Conservation (phyloP, 2,888 invertebrate species). For the Lasioglossum figueresi region DNA sequence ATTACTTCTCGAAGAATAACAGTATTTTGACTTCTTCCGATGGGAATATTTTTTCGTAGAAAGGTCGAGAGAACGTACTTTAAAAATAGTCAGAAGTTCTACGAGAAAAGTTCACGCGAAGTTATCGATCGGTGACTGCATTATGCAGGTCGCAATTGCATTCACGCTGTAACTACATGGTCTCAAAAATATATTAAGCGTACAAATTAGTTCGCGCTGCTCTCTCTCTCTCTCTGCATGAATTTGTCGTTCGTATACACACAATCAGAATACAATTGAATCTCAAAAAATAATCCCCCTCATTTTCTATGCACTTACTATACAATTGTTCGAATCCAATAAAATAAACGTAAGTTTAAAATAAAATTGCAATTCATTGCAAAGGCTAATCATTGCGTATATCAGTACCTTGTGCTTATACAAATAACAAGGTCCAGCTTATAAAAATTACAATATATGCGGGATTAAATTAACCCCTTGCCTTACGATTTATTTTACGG, state of each 20-base stretch:
- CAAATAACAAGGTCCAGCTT: not conserved
- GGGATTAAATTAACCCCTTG: not conserved
- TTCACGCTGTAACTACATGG: not conserved
- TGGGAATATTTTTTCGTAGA: not conserved
- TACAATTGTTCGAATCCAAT: too few relatives aligned
- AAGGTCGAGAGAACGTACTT: not conserved
- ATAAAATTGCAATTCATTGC: not conserved
- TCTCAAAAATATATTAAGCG: not conserved
- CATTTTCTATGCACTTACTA: not conserved
- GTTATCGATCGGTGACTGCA: not conserved
- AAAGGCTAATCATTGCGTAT: too few relatives aligned
- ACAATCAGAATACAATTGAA: not conserved
- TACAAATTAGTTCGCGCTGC: not conserved
- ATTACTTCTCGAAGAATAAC: not conserved
- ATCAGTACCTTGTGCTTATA: not conserved
- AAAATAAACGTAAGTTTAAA: too few relatives aligned
- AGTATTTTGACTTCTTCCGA: slow-evolving; percentile 3
- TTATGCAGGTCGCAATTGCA: slow-evolving; percentile 1
- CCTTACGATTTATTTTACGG: too few relatives aligned
- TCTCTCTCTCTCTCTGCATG: too few relatives aligned
- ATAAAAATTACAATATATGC: not conserved
- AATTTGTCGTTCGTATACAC: not conserved
- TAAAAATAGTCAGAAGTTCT: not conserved
- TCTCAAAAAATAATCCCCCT: not conserved
- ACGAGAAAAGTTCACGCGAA: slow-evolving; percentile 10